Evolutionary conservation across 2,888 invertebrate genomes (phyloP).

Genomic region (Tiliacea citrago): DNA sequence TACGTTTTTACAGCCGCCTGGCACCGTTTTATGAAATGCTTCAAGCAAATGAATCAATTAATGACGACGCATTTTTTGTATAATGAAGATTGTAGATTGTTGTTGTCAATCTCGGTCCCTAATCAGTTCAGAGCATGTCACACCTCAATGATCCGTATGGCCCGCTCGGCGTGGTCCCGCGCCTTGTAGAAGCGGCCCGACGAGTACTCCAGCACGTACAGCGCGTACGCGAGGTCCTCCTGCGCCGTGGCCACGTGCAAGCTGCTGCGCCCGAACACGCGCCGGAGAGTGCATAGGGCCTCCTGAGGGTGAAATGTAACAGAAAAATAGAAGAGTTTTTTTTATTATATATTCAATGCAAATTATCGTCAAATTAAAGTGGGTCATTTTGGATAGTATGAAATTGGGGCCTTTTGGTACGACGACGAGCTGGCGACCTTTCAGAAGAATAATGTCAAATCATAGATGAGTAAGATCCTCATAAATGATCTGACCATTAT

Average conservation of each 20-base stretch:
- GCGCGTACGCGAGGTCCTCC: constrained; percentile 98
- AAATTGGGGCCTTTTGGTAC: background rate
- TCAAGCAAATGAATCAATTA: background rate
- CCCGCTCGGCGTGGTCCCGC: constrained; percentile 95
- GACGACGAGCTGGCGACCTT: background rate
- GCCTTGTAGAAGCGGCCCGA: constrained; percentile 96
- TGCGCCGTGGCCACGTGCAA: constrained; percentile 97
- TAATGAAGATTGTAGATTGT: too few species aligned
- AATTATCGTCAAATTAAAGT: background rate
- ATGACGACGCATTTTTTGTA: background rate
- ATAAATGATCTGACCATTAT: background rate
- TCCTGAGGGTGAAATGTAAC: constrained; percentile 87
- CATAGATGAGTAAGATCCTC: background rate
- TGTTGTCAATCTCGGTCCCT: background rate
- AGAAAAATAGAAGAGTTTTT: too few species aligned
- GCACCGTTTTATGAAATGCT: background rate
- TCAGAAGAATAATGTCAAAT: background rate
- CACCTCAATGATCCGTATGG: constrained; percentile 89
- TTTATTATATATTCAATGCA: too few species aligned
- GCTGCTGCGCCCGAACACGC: constrained; percentile 95
- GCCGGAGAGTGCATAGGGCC: constrained; percentile 93
- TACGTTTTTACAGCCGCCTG: background rate
- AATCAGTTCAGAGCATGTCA: background rate
- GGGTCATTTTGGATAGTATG: background rate
- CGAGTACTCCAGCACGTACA: constrained; percentile 97